phyloP scores from a whole-genome alignment of 2,888 invertebrate genomes.

The Eucriotettix oculatus region DNA sequence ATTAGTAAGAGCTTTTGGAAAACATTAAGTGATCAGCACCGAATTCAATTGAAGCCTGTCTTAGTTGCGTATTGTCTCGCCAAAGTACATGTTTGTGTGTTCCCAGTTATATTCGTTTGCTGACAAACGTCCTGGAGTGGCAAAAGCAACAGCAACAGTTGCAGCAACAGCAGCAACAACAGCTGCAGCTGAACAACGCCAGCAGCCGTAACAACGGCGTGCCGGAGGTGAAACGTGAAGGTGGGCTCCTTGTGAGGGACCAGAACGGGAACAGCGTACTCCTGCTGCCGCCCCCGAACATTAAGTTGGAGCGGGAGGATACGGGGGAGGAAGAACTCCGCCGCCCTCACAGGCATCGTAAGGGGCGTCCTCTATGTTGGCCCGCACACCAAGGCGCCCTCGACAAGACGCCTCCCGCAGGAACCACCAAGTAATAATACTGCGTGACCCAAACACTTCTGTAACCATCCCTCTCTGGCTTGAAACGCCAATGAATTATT shows the following conservation, averaged over 20 bases:
- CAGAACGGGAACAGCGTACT: neutral
- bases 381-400: too few species aligned
- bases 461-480: too few species aligned
- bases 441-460: too few species aligned
- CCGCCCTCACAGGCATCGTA: too few species aligned
- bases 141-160: constrained; percentile 38
- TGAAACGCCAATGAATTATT: too few species aligned
- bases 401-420: too few species aligned
- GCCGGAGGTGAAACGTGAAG: neutral
- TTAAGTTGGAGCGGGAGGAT: neutral
- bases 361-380: too few species aligned
- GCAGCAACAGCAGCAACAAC: constrained; percentile 14
- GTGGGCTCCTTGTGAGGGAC: neutral
- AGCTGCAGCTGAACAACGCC: constrained; percentile 39
- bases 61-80: too few species aligned
- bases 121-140: constrained; percentile 79
- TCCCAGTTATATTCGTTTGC: constrained; percentile 65
- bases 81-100: neutral
- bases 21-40: too few species aligned
- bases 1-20: too few species aligned
- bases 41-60: too few species aligned
- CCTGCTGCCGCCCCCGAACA: neutral
- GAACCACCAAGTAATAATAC: too few species aligned
- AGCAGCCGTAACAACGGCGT: constrained; percentile 30
- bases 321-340: neutral